Evolutionary conservation across 2,113 vertebrate species (phyloP).

Genomic region (Psettodes erumei): DNA sequence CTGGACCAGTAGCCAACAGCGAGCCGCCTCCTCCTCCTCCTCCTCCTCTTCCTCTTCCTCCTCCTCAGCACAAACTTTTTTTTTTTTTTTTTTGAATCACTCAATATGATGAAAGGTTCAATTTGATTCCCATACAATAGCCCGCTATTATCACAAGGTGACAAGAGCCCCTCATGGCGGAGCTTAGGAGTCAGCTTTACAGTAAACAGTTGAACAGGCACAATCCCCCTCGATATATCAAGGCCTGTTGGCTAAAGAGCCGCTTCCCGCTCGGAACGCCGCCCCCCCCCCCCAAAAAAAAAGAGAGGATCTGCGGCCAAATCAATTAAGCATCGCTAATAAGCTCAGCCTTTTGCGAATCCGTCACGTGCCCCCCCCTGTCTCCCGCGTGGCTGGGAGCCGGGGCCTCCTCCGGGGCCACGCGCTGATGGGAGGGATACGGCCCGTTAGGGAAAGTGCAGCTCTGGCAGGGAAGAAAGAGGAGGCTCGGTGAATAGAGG

Average conservation of each 20-base stretch:
- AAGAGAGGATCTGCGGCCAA: conserved; percentile 49
- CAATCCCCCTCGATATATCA: conserved; percentile 50
- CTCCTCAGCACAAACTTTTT: conserved; percentile 66
- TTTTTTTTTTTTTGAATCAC: conserved; percentile 56
- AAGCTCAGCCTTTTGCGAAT: conserved; percentile 62
- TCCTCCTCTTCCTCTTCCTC: conserved; percentile 9
- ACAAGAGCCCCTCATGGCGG: conserved; percentile 70
- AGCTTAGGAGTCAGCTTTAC: conserved; percentile 75
- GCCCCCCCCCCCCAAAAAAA: no score
- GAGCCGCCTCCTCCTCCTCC: not conserved
- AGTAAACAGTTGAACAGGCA: conserved; percentile 63
- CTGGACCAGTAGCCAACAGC: conserved; percentile 36
- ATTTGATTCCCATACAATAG: conserved; percentile 74
- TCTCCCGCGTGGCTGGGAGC: not conserved
- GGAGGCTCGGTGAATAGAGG: conserved; percentile 10
- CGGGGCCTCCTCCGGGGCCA: conserved; percentile 61
- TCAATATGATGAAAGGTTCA: conserved; percentile 72
- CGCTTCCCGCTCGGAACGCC: conserved; percentile 41
- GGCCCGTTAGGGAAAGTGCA: conserved; percentile 64
- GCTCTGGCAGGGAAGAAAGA: conserved; percentile 57
- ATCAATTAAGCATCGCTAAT: conserved; percentile 77
- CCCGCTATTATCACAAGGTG: conserved; percentile 58
- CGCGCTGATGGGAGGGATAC: conserved; percentile 66
- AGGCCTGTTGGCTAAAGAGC: conserved; percentile 65
- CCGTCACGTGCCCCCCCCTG: conserved; percentile 33